Evolutionary conservation across 37 sponge, comb jelly and placozoan species (phyloP), one percentile per base, ranked within the genome.

Genomic region (Agelas oroides): DNA sequence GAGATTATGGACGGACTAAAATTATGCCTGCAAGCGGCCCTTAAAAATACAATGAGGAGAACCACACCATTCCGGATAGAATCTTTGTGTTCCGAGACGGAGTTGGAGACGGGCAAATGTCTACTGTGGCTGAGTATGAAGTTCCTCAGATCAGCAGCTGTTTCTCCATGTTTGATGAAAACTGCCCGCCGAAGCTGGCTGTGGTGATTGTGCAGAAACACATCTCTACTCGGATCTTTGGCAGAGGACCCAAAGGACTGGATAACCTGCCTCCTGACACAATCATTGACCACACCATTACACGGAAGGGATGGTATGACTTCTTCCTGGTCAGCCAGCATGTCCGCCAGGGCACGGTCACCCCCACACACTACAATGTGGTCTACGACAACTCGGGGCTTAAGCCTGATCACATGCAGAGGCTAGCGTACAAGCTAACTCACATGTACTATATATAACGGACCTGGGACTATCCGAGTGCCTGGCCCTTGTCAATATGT

Each of bases 31-130:
- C 35, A 73, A 30, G 92, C 86, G 21, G 87, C 97, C 1, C 83
- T 97, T 18, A 80, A 79, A 36, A 94, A 92, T 46, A 8, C 46
- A 12, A 3, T 2, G 54, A 94, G 92, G 74, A 75, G 31, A 98
- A 98, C 63, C 73, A 78, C 17, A 11, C 21, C 0, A 76, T 98
- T 2, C 99, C 99, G 30, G 96, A 95, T n/a, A 39, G 96, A 33
- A 91, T 99, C 56, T 72, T 99, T 53, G 96, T 99, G 82, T 99
- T 88, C 75, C 79, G 99, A n/a, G 99, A 99, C 89, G 99, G 99
- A 6, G 97, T 99, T 31, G 95, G 95, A 0, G 97, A 99, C n/a
- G 99, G 99, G 5, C 92, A 95, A 36, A 81, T 94, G 89, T 25
- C 60, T 38, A 76, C 78, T 34, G 92, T 98, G 39, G 38, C 62